Percentiles rank a stretch among this genome's conserved stretches.
Conservation (phyloP, 2,113 vertebrate genomes). For the Illadopsis cleaveri region DNA sequence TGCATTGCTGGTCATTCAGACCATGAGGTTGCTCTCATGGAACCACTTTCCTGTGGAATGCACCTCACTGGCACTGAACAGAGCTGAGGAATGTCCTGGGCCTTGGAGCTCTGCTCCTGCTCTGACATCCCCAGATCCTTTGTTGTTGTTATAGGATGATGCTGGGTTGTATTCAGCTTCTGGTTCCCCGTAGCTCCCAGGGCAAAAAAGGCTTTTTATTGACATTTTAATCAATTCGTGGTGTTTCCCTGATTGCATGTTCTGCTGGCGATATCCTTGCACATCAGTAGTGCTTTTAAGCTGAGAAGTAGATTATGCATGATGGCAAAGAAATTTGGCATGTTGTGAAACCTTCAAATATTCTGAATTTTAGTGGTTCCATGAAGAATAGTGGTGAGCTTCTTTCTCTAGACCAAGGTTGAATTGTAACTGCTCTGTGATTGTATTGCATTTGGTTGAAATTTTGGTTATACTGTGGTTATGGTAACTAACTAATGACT, state of each 20-base stretch:
- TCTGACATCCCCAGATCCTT: neutral
- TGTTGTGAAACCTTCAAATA: neutral
- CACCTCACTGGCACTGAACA: fast-evolving
- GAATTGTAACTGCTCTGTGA: neutral
- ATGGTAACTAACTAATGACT: neutral
- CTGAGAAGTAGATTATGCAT: fast-evolving
- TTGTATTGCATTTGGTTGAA: neutral
- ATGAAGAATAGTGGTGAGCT: neutral
- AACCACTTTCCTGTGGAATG: neutral
- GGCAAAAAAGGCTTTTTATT: neutral
- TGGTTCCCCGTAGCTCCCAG: neutral
- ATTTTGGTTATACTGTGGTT: neutral
- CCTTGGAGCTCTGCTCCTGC: neutral
- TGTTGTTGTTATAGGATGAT: neutral
- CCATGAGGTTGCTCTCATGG: neutral
- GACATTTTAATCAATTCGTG: neutral
- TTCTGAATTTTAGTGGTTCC: neutral
- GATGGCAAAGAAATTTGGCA: neutral
- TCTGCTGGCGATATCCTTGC: neutral
- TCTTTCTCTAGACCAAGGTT: neutral
- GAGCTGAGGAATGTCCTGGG: neutral
- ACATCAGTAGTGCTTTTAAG: neutral
- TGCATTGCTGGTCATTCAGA: neutral
- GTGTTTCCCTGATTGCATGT: neutral
- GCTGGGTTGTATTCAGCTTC: neutral